Base-by-base conservation (phyloP, 92 coral and sea anemone genomes). In the Pocillopora grandis region DNA sequence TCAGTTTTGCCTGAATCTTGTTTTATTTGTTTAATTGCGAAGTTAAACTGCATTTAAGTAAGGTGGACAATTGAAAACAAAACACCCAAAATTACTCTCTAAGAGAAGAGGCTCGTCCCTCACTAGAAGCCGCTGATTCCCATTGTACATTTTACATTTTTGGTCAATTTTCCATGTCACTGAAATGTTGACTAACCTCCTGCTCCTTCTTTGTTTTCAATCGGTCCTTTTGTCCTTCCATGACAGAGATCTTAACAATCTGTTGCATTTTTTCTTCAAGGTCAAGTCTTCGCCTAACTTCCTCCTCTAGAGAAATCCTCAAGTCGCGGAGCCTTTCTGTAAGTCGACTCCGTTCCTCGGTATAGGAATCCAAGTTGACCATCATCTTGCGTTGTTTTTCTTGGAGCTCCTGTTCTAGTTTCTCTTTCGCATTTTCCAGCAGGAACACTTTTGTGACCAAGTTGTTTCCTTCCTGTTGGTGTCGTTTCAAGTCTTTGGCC, bases 221-320 rank as follows among this genome's bases (percentile, higher is more conserved):
- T 52, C 62, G 42, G 10, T 18, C 27, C 64, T 72, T 62, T 23
- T 74, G 80, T 57, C 55, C 75, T 75, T 83, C 80, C 74, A 58
- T 63, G 18, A 73, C 86, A 0, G 86, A 83, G 33, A 83, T 83
- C 56, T 74, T 83, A 1, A 83, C 80, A 74, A 83, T 83, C 65
- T 83, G 86, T 56, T 83, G 71, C 80, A 83, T 83, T 64, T 83
- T 83, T 83, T 83, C 79, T 27, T 83, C 86, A 16, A 83, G 80
- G 16, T 83, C 86, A 42, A 83, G 80, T 52, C 86, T 62, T 17
- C 80, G 80, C 35, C 73, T 73, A 23, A 75, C 80, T 55, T 83
- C 86, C 9, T 83, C 86, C 63, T 83, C 86, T 10, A 83, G 86
- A 18, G 86, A 83, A 73, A 83, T 73, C 21, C 86, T 83, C 36